Evolutionary conservation across 2,888 invertebrate species (phyloP).

Genomic region (Philopedon plagiatum): DNA sequence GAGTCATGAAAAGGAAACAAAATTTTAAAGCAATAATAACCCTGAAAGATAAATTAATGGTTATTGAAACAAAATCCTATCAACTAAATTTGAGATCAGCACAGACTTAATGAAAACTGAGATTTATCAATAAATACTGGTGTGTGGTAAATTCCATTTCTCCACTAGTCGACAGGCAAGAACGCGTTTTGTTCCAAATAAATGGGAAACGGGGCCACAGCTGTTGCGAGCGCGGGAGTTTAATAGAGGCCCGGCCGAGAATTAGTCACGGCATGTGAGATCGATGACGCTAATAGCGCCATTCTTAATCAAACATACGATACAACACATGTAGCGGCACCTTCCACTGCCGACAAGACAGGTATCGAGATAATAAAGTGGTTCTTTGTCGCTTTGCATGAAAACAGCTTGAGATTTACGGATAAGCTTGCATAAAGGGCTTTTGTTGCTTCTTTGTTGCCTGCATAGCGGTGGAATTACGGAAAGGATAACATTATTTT

Average conservation of each 20-base stretch:
- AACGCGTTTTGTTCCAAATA: conserved; percentile 45
- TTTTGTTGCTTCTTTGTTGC: background rate
- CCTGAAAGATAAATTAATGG: too few relatives aligned
- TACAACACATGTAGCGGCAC: conserved; percentile 21
- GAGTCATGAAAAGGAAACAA: too few relatives aligned
- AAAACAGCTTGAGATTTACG: conserved; percentile 4
- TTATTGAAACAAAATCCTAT: background rate
- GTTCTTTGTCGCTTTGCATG: conserved; percentile 10
- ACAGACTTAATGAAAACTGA: background rate
- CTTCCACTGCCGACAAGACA: conserved; percentile 15
- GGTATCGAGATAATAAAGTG: conserved; percentile 23
- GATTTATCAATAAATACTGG: conserved; percentile 19
- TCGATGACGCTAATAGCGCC: conserved; percentile 64
- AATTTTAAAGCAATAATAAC: too few relatives aligned
- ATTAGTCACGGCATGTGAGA: conserved; percentile 64
- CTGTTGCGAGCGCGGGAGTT: conserved; percentile 61
- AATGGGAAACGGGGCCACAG: conserved; percentile 63
- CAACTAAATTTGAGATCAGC: background rate
- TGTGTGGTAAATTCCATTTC: conserved; percentile 25
- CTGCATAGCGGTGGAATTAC: background rate
- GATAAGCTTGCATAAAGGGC: background rate
- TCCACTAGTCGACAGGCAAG: conserved; percentile 22
- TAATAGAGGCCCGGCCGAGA: conserved; percentile 61
- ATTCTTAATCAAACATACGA: conserved; percentile 60
- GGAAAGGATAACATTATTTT: too few relatives aligned